Base-by-base conservation (phyloP, 1,140 invertebrate genomes). In the Diabrotica undecimpunctata region DNA sequence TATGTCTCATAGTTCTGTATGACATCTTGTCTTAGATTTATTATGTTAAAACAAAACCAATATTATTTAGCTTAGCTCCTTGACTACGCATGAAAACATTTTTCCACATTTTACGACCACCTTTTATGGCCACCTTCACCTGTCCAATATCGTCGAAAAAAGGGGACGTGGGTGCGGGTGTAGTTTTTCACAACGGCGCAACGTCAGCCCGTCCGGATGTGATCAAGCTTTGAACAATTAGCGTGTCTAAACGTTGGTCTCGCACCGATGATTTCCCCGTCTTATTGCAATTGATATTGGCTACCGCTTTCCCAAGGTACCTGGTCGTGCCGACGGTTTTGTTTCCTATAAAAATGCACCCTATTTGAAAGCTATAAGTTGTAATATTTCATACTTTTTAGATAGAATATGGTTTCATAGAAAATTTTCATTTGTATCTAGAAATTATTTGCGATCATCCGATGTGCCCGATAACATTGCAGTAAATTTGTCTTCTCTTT, bases 171-270 rank as follows among this genome's bases (percentile, higher is more conserved):
- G 53, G 25, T 25, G 25, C 25, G 25, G 25, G 25, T 25, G 25
- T 25, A 12, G 7, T 5, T 54, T 54, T 54, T 25, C 25, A 8
- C 12, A 25, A 8, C 12, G 8, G 13, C 53, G 12, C 12, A 12
- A 3, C 53, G 12, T 9, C 25, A 2, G 25, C 25, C 25, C 25
- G 25, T 25, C 25, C 53, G 53, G 65, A 55, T 54, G 65, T 25
- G 61, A 61, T 63, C 61, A 59, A 38, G 53, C 61, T 53, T 60
- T 62, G 12, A 52, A 58, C 68, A 61, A 66, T 66, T 67, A 70
- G 41, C 36, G 53, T 64, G 63, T 64, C 64, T 66, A 70, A 69
- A 62, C 56, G 65, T 52, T 66, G 41, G 66, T 38, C 50, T 11
- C 66, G 62, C 51, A 60, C 64, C 54, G 62, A 51, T 66, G 53